These are phyloP conservation scores for Rhea pennata DNA, from an alignment of 2,113 vertebrate genomes.

Conservation along the genomic window DNA sequence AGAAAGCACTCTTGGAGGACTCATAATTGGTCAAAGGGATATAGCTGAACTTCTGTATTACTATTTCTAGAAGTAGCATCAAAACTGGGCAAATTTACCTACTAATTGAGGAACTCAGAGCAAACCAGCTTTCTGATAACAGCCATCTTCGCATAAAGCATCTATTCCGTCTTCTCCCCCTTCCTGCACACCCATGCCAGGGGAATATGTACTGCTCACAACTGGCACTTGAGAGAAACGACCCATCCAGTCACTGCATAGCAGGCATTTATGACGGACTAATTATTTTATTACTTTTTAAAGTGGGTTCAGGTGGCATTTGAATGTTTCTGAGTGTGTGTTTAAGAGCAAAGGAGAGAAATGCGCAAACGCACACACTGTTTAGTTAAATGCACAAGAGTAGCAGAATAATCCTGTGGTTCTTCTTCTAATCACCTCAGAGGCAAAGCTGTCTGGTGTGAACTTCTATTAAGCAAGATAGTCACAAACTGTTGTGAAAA, in stretches of 20 bases:
- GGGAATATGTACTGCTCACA: neutral
- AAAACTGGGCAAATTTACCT: neutral
- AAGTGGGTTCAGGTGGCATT: neutral
- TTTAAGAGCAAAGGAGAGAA: neutral
- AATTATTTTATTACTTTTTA: neutral
- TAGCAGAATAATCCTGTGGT: neutral
- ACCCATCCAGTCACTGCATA: neutral
- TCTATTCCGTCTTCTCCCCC: neutral
- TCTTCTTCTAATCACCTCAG: neutral
- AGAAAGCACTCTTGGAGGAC: neutral
- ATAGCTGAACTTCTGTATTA: neutral
- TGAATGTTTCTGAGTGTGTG: neutral
- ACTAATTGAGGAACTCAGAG: neutral
- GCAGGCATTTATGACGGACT: neutral
- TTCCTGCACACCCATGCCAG: neutral
- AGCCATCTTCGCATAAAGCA: neutral
- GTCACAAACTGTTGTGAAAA: neutral
- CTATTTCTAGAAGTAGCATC: neutral
- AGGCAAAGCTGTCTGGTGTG: neutral
- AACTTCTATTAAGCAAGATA: neutral
- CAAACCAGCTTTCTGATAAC: neutral
- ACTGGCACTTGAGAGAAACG: neutral
- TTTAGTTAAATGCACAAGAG: neutral
- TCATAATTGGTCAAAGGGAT: neutral
- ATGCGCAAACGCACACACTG: rapidly evolving